Evolutionary conservation across 2,797 vertebrate species (phyloP).

Genomic region (Spondyliosoma cantharus): DNA sequence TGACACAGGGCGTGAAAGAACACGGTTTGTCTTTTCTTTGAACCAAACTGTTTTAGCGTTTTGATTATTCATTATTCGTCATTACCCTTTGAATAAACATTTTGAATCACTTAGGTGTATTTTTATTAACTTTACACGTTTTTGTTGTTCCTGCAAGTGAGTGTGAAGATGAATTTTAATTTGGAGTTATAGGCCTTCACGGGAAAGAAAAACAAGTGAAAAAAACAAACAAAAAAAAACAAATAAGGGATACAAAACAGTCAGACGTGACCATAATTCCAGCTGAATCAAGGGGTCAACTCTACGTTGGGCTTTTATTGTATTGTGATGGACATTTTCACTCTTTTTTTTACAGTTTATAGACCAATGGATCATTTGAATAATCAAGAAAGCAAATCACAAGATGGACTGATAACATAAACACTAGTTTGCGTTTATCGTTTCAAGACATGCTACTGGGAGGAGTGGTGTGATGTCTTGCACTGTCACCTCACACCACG

Average conservation of each 20-base stretch:
- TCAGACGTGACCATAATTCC: neutral
- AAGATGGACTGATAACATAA: neutral
- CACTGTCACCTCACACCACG: neutral
- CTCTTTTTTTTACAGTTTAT: neutral
- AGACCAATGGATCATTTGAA: neutral
- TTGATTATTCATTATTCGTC: slow-evolving; percentile 4
- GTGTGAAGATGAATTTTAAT: neutral
- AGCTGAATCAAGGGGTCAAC: neutral
- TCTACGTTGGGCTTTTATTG: neutral
- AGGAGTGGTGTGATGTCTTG: neutral
- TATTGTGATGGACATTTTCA: neutral
- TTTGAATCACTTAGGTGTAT: neutral
- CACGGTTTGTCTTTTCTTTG: neutral
- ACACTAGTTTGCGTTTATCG: neutral
- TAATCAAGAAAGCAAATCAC: neutral
- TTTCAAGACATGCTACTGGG: neutral
- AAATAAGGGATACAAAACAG: neutral
- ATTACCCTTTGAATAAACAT: neutral
- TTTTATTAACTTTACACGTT: neutral
- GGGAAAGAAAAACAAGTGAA: neutral
- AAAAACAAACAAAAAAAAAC: too few relatives aligned
- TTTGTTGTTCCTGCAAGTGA: neutral
- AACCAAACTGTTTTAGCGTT: neutral
- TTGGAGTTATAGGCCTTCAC: too few relatives aligned
- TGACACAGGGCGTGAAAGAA: neutral